Percentiles rank a stretch among this genome's conserved stretches.
phyloP scores from a whole-genome alignment of 2,113 vertebrate species.

The Onychostoma macrolepis region DNA sequence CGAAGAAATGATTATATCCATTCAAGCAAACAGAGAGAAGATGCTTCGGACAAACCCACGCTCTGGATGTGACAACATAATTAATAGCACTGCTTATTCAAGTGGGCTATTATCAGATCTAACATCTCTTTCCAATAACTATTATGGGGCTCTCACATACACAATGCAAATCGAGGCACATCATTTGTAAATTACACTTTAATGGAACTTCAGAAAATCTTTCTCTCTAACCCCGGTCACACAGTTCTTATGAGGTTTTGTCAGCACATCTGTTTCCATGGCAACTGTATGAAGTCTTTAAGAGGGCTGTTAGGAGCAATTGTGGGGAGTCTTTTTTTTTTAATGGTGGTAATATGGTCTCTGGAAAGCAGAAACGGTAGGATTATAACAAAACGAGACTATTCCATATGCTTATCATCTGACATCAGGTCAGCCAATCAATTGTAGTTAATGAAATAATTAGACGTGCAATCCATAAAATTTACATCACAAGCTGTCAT shows the following conservation, averaged over 20 bases:
- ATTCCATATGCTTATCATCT: not conserved
- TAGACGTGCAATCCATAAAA: not conserved
- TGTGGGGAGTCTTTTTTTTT: not conserved
- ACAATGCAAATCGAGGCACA: slow-evolving; percentile 27
- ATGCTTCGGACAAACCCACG: slow-evolving; percentile 18
- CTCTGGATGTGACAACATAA: slow-evolving; percentile 36
- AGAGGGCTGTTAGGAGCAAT: slow-evolving; percentile 17
- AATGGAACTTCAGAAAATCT: slow-evolving; percentile 26
- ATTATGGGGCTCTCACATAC: slow-evolving; percentile 6
- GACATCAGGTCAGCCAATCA: not conserved
- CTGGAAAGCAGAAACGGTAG: not conserved
- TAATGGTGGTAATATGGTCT: not conserved
- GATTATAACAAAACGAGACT: not conserved
- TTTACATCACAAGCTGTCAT: not conserved
- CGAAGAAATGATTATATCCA: slow-evolving; percentile 28
- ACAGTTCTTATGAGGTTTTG: not conserved
- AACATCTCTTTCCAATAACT: slow-evolving; percentile 35
- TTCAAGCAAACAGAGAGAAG: slow-evolving; percentile 32
- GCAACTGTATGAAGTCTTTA: slow-evolving; percentile 28
- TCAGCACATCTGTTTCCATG: slow-evolving; percentile 39
- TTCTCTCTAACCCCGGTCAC: slow-evolving; percentile 21
- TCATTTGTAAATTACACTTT: slow-evolving; percentile 41
- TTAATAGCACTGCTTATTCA: slow-evolving; percentile 30
- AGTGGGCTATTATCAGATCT: slow-evolving; percentile 9
- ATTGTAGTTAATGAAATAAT: not conserved